A percentile compares a stretch with the other conserved stretches of the same genome.
Conservation (phyloP, 2,888 invertebrate species). For the Diaphora mendica region DNA sequence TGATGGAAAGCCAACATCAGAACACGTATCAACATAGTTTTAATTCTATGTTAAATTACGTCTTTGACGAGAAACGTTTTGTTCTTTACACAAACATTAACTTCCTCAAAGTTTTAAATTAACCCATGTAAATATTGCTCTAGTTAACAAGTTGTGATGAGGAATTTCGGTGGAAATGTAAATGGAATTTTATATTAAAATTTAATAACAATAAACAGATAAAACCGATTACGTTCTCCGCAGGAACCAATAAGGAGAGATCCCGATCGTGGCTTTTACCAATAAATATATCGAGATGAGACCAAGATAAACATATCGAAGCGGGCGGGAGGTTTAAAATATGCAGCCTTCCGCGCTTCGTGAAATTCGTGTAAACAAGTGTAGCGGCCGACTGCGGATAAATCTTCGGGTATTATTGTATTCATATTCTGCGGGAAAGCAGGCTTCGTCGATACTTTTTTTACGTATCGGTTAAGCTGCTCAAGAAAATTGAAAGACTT, state of each 20-base stretch:
- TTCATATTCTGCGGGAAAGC: slow-evolving; percentile 62
- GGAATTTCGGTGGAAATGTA: slow-evolving; percentile 45
- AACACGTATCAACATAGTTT: slow-evolving; percentile 64
- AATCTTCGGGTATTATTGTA: slow-evolving; percentile 73
- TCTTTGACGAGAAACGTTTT: slow-evolving; percentile 57
- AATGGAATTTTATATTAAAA: slow-evolving; percentile 55
- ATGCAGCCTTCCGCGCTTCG: slow-evolving; percentile 78
- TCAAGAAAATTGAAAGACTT: slow-evolving; percentile 54
- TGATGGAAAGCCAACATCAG: slow-evolving; percentile 85
- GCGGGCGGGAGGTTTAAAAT: slow-evolving; percentile 78
- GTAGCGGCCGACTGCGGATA: slow-evolving; percentile 69
- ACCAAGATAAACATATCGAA: slow-evolving; percentile 81
- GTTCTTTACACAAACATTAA: slow-evolving; percentile 41
- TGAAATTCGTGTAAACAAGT: slow-evolving; percentile 79
- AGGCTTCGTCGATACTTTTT: slow-evolving; percentile 58
- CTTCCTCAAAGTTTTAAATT: slow-evolving; percentile 40
- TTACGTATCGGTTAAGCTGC: slow-evolving; percentile 56
- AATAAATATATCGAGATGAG: slow-evolving; percentile 83
- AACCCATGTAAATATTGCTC: slow-evolving; percentile 38
- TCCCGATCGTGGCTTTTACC: slow-evolving; percentile 74
- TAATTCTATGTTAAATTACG: slow-evolving; percentile 66
- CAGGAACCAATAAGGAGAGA: slow-evolving; percentile 75
- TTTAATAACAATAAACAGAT: slow-evolving; percentile 65
- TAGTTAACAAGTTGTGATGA: slow-evolving; percentile 41
- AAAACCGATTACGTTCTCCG: slow-evolving; percentile 67